Evolutionary conservation across 2,888 invertebrate genomes (phyloP).

Genomic region (Pterobdella sp.): DNA sequence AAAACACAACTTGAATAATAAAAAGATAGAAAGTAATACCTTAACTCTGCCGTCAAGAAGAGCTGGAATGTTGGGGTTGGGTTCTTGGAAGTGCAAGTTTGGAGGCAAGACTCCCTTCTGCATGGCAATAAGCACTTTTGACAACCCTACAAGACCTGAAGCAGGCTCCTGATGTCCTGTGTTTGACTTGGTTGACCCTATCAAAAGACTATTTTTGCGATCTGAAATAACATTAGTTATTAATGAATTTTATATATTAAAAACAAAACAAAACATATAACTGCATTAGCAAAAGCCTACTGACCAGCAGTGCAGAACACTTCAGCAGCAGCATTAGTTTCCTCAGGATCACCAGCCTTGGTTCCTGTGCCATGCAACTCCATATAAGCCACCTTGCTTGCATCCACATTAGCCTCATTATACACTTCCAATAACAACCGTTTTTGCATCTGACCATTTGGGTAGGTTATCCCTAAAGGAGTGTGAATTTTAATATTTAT

Average conservation of each 20-base stretch:
- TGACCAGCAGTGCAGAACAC: slow-evolving; percentile 46
- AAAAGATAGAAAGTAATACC: background rate
- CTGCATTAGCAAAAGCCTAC: slow-evolving; percentile 32
- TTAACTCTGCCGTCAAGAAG: slow-evolving; percentile 78
- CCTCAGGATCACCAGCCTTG: slow-evolving; percentile 86
- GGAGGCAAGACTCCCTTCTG: slow-evolving; percentile 78
- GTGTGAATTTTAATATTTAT: background rate
- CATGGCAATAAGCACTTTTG: slow-evolving; percentile 85
- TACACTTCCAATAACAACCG: slow-evolving; percentile 67
- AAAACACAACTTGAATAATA: background rate
- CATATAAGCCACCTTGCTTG: slow-evolving; percentile 75
- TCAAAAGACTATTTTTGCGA: slow-evolving; percentile 63
- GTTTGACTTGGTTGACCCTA: slow-evolving; percentile 95
- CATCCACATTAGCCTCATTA: slow-evolving; percentile 70
- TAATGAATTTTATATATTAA: background rate
- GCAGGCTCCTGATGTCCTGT: slow-evolving; percentile 94
- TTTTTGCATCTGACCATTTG: slow-evolving; percentile 63
- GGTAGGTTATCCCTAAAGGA: slow-evolving; percentile 54
- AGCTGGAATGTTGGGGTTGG: slow-evolving; percentile 86
- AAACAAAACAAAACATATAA: background rate
- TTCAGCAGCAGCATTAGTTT: slow-evolving; percentile 85
- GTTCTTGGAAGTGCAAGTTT: slow-evolving; percentile 77
- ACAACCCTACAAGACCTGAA: slow-evolving; percentile 72
- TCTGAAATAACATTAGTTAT: background rate
- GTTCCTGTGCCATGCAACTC: slow-evolving; percentile 99